These are phyloP conservation scores for Fragum sueziense DNA, from an alignment of 2,888 invertebrate genomes.

Conservation along the genomic window DNA sequence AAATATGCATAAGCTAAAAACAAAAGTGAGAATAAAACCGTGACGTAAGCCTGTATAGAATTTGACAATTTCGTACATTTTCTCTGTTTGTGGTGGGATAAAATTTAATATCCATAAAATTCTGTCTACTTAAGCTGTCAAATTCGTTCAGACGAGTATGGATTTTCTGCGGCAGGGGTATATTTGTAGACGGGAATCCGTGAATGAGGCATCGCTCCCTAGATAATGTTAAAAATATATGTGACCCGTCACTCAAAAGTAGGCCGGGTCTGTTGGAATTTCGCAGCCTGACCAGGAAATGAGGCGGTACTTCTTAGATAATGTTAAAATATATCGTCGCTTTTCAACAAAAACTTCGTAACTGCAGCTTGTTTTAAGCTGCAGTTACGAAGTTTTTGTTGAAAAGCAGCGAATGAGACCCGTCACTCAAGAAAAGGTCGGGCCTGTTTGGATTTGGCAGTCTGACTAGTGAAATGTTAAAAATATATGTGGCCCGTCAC, in stretches of 20 bases:
- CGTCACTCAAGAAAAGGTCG: too few species aligned
- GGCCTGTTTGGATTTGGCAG: too few species aligned
- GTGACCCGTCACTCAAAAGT: background rate
- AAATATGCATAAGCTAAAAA: too few species aligned
- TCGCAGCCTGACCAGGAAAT: too few species aligned
- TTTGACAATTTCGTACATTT: conserved; percentile 16
- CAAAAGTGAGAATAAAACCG: too few species aligned
- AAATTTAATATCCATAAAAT: conserved; percentile 27
- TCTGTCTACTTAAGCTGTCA: conserved; percentile 27
- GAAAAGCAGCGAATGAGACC: too few species aligned
- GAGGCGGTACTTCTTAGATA: background rate
- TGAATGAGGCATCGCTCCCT: background rate
- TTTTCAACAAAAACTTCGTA: too few species aligned
- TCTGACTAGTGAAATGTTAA: too few species aligned
- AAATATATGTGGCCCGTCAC: background rate
- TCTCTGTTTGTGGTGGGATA: background rate
- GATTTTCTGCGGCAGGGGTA: conserved; percentile 15
- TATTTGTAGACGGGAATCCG: background rate
- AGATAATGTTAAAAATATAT: background rate
- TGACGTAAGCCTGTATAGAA: conserved; percentile 4
- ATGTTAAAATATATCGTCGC: too few species aligned
- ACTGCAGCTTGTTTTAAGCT: too few species aligned
- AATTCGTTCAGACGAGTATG: conserved; percentile 12
- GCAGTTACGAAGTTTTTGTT: too few species aligned
- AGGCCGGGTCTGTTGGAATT: too few species aligned